Evolutionary conservation across 1,140 invertebrate species (phyloP).

Genomic region (Triops cancriformis): DNA sequence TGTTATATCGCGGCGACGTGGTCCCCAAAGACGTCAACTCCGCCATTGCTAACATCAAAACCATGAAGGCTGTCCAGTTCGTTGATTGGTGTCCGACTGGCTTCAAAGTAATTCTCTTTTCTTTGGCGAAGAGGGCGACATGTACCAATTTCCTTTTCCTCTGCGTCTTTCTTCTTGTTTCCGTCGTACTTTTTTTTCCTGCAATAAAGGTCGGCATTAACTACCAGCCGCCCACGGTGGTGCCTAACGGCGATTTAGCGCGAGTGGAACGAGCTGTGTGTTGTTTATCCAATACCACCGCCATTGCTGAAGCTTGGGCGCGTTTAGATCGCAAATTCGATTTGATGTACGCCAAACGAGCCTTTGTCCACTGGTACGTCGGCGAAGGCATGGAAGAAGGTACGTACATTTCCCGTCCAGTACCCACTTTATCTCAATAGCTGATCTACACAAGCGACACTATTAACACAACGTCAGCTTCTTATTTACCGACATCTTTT

Average conservation of each 20-base stretch:
- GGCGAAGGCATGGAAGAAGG: conserved; percentile 47
- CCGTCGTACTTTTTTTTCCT: not conserved
- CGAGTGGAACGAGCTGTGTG: conserved; percentile 46
- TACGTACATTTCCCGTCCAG: not conserved
- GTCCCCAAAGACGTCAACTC: conserved; percentile 44
- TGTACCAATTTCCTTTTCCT: not conserved
- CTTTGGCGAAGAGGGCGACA: no score
- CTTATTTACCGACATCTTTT: no score
- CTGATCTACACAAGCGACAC: conserved; percentile 34
- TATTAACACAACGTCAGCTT: conserved; percentile 37
- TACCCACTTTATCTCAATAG: no score
- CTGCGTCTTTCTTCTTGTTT: not conserved
- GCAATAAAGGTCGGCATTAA: conserved; percentile 41
- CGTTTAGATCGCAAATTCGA: conserved; percentile 51
- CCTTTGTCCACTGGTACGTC: conserved; percentile 42
- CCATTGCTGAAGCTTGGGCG: conserved; percentile 45
- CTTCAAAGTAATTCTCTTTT: conserved; percentile 36
- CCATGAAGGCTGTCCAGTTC: conserved; percentile 37
- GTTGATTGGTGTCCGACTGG: conserved; percentile 45
- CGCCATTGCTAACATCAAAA: conserved; percentile 41
- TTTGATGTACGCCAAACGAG: conserved; percentile 39
- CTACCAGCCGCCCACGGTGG: conserved; percentile 61
- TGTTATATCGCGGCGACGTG: conserved; percentile 45
- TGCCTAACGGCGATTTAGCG: conserved; percentile 70
- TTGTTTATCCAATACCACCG: conserved; percentile 37